phyloP scores from a whole-genome alignment of 2,113 vertebrate species.

The Porphyrio hochstetteri region DNA sequence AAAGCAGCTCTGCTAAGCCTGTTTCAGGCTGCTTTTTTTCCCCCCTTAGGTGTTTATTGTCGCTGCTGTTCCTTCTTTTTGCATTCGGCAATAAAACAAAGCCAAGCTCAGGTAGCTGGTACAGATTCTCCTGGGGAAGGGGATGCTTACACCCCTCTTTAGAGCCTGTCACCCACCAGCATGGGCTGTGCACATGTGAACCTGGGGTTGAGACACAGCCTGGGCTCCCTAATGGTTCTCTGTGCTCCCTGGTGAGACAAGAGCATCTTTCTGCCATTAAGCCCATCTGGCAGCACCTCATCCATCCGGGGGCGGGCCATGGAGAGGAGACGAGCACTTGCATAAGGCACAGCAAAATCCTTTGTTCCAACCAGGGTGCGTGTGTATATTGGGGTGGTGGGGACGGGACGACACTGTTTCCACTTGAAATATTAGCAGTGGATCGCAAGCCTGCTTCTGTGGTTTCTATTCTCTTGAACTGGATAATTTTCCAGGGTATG shows the following conservation, averaged over 20 bases:
- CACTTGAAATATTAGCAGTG: constrained; percentile 49
- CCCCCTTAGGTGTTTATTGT: not conserved
- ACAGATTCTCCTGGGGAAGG: not conserved
- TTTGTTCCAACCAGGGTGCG: not conserved
- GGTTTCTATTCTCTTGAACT: constrained; percentile 66
- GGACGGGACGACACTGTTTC: not conserved
- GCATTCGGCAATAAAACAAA: not conserved
- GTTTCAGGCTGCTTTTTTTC: not conserved
- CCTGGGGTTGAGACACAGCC: not conserved
- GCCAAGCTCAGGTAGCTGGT: not conserved
- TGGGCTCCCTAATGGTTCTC: not conserved
- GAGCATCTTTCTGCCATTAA: not conserved
- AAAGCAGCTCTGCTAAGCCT: not conserved
- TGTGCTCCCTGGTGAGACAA: not conserved
- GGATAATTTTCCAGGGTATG: constrained; percentile 81
- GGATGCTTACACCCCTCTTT: rapidly evolving
- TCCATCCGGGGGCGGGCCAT: not conserved
- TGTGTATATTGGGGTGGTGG: too few species aligned
- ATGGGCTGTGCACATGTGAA: rapidly evolving
- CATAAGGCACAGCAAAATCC: not conserved
- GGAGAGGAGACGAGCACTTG: not conserved
- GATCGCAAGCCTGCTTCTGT: constrained; percentile 24
- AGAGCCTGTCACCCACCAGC: not conserved
- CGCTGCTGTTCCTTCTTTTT: not conserved
- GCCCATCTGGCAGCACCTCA: rapidly evolving